Base-by-base conservation (phyloP, 2,888 invertebrate species). In the Deroplatys truncata region DNA sequence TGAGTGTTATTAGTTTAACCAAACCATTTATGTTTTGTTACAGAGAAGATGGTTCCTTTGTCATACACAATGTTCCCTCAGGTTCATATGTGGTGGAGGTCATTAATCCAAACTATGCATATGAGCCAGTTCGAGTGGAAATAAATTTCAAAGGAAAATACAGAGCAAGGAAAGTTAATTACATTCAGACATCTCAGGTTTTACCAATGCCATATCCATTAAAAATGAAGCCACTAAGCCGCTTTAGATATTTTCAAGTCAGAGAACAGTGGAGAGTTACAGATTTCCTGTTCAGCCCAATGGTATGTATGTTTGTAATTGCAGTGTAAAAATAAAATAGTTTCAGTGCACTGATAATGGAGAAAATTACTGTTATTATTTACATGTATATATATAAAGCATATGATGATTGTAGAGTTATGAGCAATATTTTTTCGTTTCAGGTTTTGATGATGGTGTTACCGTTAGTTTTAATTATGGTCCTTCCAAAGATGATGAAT, bases 91-190 rank as follows among this genome's bases (percentile, higher is more conserved):
- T 99, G 9, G 95, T 99, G 0, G 99, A 99, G 94, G 96, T 98
- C 15, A 94, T 98, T 83, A 97, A 99, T 94, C 97, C 99, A 0
- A 97, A 98, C 92, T 98, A 96, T 92, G 95, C 97, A 91, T 99
- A 98, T 93, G 99, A 99, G 93, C 97, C 98, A 29, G 96, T 98
- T 10, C 95, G 99, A 91, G 98, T 99, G 1, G 99, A 99, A 94
- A 99, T 99, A 90, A 99, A 98, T 93, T 97, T 98, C 0, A 99
- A 98, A 93, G 99, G 99, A 83, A 99, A 99, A 94, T 98, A 97
- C 92, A 95, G 99, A 91, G 99, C 99, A 0, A 95, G 99, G 85
- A 98, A 97, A 94, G 97, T 99, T 0, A 99, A 99, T 93, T 96
- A 97, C 92, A 96, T 99, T 85, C 99, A 99, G 93, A 98, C 98